These are phyloP conservation scores for Diarsia rubi DNA, from an alignment of 2,888 invertebrate genomes.

Conservation along the genomic window DNA sequence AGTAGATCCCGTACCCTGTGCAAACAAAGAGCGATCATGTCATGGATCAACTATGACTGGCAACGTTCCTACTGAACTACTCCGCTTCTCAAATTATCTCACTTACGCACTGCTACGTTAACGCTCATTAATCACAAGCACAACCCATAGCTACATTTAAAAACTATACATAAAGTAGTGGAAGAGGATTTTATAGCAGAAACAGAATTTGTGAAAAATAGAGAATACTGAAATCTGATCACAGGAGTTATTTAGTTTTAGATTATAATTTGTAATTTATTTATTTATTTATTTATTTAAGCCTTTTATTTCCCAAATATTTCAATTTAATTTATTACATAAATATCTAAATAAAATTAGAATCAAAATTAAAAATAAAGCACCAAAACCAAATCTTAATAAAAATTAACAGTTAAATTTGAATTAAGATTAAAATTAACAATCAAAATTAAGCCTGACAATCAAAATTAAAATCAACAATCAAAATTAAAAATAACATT, in stretches of 20 bases:
- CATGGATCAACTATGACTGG: conserved; percentile 68
- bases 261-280: not conserved
- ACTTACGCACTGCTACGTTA: conserved; percentile 27
- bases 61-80: conserved; percentile 58
- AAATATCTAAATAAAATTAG: no score
- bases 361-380: no score
- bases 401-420: no score
- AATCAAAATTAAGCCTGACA: no score
- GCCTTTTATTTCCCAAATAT: no score
- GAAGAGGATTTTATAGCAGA: not conserved
- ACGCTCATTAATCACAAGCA: conserved; percentile 33
- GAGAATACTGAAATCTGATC: not conserved
- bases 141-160: conserved; percentile 7
- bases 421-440: no score
- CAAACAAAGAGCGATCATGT: conserved; percentile 77
- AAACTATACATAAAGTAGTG: conserved; percentile 15
- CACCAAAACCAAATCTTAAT: no score
- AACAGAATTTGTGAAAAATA: not conserved
- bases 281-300: no score
- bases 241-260: not conserved
- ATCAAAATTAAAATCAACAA: no score
- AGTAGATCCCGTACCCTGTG: conserved; percentile 93
- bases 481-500: no score
- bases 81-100: conserved; percentile 66
- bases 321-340: no score